A percentile compares a stretch with the other conserved stretches of the same genome.
Conservation (phyloP, 2,888 invertebrate genomes). For the Acanthoscelides obtectus region DNA sequence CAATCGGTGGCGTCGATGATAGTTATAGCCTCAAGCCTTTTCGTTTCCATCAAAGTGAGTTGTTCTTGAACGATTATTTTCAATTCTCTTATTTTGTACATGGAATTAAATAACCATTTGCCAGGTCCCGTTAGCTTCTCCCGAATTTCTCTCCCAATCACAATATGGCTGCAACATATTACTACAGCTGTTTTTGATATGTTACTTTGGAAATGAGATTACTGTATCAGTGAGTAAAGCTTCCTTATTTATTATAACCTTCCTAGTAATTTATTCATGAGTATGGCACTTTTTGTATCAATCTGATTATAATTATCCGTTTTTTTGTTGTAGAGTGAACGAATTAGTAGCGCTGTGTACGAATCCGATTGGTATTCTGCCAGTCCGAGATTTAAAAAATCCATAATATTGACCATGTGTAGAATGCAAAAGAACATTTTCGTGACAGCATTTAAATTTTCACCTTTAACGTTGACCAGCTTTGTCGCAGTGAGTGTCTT, state of each 20-base stretch:
- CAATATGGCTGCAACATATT: conserved; percentile 25
- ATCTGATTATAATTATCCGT: not conserved
- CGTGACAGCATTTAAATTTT: conserved; percentile 32
- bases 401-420: conserved; percentile 30
- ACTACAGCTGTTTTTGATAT: conserved; percentile 24
- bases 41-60: conserved; percentile 26
- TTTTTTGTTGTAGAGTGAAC: conserved; percentile 21
- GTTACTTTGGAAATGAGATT: conserved; percentile 32
- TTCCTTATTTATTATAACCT: no score
- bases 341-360: conserved; percentile 21
- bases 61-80: no score
- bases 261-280: no score
- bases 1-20: conserved; percentile 30
- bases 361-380: conserved; percentile 26
- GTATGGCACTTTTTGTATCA: no score
- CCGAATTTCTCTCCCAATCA: conserved; percentile 27
- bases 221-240: conserved; percentile 28
- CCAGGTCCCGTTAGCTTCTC: conserved; percentile 25
- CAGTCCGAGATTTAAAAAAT: conserved; percentile 26
- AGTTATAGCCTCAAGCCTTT: conserved; percentile 31
- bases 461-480: conserved; percentile 26
- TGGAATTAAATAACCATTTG: no score
- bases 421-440: conserved; percentile 28
- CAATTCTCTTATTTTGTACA: no score
- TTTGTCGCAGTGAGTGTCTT: conserved; percentile 22